A percentile compares a stretch with the other conserved stretches of the same genome.
These are phyloP conservation scores for Galbula dea DNA, from an alignment of 2,113 vertebrate genomes.

Conservation along the genomic window DNA sequence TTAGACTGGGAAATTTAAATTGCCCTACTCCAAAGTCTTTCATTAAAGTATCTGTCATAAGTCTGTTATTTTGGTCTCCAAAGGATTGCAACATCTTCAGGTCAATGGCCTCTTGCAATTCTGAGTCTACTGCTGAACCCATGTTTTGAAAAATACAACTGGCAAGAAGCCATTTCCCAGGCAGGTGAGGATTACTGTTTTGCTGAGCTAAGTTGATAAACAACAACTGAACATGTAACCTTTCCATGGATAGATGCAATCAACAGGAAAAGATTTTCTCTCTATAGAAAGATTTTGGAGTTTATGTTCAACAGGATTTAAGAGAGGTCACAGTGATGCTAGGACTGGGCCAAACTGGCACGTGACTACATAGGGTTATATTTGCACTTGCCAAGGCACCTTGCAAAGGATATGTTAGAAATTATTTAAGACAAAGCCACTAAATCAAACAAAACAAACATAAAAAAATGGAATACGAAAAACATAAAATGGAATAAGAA, in stretches of 20 bases:
- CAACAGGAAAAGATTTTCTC: background rate
- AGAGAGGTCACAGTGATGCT: background rate
- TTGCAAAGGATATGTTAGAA: background rate
- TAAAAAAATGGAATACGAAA: background rate
- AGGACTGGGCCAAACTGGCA: background rate
- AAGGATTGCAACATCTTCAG: background rate
- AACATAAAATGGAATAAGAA: background rate
- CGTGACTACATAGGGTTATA: background rate
- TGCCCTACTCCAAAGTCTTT: background rate
- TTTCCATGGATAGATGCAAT: background rate
- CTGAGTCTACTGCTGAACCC: background rate
- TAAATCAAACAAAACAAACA: background rate
- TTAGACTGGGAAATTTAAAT: background rate
- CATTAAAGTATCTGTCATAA: background rate
- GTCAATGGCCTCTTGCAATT: background rate
- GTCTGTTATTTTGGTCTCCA: background rate
- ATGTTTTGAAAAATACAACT: background rate
- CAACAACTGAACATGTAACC: background rate
- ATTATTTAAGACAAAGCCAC: too few species aligned
- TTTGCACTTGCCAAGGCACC: background rate
- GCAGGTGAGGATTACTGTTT: background rate
- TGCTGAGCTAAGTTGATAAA: background rate
- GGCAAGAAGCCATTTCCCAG: background rate
- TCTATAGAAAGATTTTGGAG: background rate
- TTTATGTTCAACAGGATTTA: background rate